Base-by-base conservation (phyloP, 2,888 invertebrate genomes). In the Bursaphelenchus okinawaensis region DNA sequence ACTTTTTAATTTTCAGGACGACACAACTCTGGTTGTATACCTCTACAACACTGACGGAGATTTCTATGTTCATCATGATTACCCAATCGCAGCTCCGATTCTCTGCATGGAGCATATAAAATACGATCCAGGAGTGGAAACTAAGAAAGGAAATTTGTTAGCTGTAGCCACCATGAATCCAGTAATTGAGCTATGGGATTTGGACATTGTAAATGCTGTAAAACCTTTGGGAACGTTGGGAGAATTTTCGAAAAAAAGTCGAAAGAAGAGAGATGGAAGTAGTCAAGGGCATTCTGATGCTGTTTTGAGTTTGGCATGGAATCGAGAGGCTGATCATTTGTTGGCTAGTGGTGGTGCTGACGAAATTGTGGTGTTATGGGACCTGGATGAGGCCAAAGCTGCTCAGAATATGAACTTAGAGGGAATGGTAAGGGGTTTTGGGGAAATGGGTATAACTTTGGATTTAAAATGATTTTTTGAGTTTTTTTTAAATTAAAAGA, bases 111-210 rank as follows among this genome's bases (percentile, higher is more conserved):
- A 95, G 84, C 93, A 93, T 91, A 52, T 96, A 65, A 90, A 90
- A 83, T 91, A 90, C 83, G 92, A 93, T 83, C 89, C 91, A 0
- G 84, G 87, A 84, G 89, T 90, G 70, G 87, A 89, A 22, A 66
- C 71, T 55, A 73, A 70, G n/a, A 63, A 62, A 62, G 90, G 90
- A 20, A 95, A 93, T 84, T 88, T 92, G 75, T 90, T 93, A 76
- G 95, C 94, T 0, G 88, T 95, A 65, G 95, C 93, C 12, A 89
- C 89, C 31, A 93, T 96, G 92, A 89, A 90, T 69, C 90, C 93
- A 0, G 87, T 90, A 52, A 93, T 96, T 64, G 90, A 92, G 76
- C 88, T 96, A n/a, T 98, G 95, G 94, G 94, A 96, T 84, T 84
- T 96, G 52, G 95, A 96, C 84, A 87, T 96, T 66, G 89, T 94